Base-by-base conservation (phyloP, 2,888 invertebrate species). In the Oxyteleia sp. region DNA sequence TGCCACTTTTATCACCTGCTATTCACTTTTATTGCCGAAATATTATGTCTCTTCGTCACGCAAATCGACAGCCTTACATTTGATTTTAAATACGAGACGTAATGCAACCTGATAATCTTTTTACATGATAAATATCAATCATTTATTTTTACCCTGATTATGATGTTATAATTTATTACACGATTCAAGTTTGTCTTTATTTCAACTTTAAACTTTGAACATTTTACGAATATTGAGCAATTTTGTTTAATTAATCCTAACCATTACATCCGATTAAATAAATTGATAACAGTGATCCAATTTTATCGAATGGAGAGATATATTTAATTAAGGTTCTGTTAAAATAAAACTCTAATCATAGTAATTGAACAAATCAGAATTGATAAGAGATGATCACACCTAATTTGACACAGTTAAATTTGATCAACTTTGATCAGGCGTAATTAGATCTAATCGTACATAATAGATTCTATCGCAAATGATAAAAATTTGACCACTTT, bases 351-450 rank as follows among this genome's bases (percentile, higher is more conserved):
- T 55, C 18, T 55, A 74, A 55, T 41, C 47, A 64, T 18, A 47
- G 64, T 69, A 61, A 69, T 78, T 78, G 69, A 78, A 53, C 63
- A 51, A 78, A 78, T 69, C 61, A 78, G 43, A 55, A 69, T 20
- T 78, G 53, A 78, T 78, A 69, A 69, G 63, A 41, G 35, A 41
- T 63, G 78, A 78, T 69, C 61, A 29, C 69, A 57, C 64, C 38
- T 71, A 71, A 79, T 71, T 71, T 64, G 71, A 57, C 55, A 49
- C 47, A 79, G 71, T 71, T 79, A 63, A 71, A 71, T 79, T 64
- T 43, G 71, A 79, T 79, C 71, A 71, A 20, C 55, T 57, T 15
- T 71, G 64, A 79, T 79, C 63, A 71, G 26, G 7, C 55, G 29
- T 79, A 79, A 79, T 79, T 79, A 71, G 64, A 57, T 79, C 38